Percentiles rank a stretch among this genome's conserved stretches.
Evolutionary conservation across 2,888 invertebrate genomes (phyloP).

Genomic region (Zaprionus obscuricornis): DNA sequence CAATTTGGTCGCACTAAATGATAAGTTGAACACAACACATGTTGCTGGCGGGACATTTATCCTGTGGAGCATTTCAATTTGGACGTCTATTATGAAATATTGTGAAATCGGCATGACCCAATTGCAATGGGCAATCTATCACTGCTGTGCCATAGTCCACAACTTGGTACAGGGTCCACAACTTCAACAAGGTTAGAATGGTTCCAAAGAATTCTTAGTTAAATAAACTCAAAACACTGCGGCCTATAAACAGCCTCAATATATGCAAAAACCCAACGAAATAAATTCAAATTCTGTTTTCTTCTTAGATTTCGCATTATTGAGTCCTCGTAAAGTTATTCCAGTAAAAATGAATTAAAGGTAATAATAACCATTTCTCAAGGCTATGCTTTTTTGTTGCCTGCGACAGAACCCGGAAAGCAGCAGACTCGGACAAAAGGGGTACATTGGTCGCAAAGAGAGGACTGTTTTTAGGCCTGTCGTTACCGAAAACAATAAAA

Average conservation of each 20-base stretch:
- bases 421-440: conserved; percentile 9
- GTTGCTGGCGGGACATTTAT: conserved; percentile 24
- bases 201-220: not conserved
- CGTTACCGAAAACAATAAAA: conserved; percentile 51
- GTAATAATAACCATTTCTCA: conserved; percentile 71
- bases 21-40: conserved; percentile 11
- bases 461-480: conserved; percentile 21
- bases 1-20: conserved; percentile 46
- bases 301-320: conserved; percentile 1
- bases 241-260: conserved; percentile 29
- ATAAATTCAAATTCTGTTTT: conserved; percentile 75
- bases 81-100: no score
- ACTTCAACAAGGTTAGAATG: conserved; percentile 54
- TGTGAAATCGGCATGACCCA: no score
- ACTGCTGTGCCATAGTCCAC: conserved; percentile 17
- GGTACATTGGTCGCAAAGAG: not conserved
- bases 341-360: conserved; percentile 74
- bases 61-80: not conserved
- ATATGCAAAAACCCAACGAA: conserved; percentile 69
- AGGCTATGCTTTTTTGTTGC: conserved; percentile 66
- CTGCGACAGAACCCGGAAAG: no score
- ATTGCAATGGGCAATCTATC: conserved; percentile 25
- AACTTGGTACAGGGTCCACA: conserved; percentile 60
- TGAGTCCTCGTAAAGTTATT: conserved; percentile 52
- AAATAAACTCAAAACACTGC: not conserved